Percentiles rank a stretch among this genome's conserved stretches.
These are phyloP conservation scores for Scyliorhinus canicula DNA, from an alignment of 2,797 vertebrate species.

Conservation along the genomic window DNA sequence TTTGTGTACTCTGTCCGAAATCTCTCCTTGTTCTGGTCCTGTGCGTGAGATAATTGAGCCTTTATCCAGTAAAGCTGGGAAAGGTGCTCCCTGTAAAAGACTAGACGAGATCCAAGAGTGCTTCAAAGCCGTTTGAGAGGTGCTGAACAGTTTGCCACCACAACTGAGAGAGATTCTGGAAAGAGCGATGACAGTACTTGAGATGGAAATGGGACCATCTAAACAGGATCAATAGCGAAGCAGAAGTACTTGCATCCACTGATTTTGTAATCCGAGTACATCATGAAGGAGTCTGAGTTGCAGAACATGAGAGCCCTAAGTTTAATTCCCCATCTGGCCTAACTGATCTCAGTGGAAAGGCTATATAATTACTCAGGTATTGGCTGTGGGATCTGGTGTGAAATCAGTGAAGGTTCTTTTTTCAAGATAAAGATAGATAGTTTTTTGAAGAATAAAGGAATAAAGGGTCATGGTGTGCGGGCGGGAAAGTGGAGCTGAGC, in stretches of 20 bases:
- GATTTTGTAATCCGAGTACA: no score
- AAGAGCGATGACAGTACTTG: no score
- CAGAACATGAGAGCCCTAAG: background rate
- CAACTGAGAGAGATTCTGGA: background rate
- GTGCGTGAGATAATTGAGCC: background rate
- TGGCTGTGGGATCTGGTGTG: background rate
- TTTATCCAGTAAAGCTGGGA: background rate
- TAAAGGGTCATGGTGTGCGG: no score
- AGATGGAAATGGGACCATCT: no score
- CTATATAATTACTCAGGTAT: no score
- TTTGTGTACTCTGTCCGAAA: background rate
- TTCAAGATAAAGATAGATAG: no score
- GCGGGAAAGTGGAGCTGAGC: no score
- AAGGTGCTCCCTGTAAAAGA: background rate
- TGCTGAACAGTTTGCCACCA: background rate
- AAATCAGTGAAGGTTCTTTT: background rate
- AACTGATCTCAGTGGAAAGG: background rate
- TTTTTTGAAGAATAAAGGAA: no score
- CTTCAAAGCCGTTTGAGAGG: background rate
- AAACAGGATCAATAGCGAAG: no score
- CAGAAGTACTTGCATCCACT: no score
- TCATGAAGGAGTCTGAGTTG: background rate
- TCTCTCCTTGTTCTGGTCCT: background rate
- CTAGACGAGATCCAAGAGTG: background rate
- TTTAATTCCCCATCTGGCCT: background rate